phyloP scores from a whole-genome alignment of 1,140 invertebrate species.

The Bombus picipes region DNA sequence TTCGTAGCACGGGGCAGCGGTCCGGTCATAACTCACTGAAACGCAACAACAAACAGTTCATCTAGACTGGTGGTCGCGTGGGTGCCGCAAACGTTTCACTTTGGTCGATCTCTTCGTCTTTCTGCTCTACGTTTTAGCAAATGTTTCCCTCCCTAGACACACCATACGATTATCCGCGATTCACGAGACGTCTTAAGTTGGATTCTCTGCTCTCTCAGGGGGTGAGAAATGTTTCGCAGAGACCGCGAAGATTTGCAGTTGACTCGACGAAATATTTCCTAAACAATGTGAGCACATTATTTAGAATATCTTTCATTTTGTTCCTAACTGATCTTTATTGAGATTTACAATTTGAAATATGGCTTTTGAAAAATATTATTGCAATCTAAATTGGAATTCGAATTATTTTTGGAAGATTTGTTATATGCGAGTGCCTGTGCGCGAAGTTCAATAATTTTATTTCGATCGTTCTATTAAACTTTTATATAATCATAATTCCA shows the following conservation, averaged over 20 bases:
- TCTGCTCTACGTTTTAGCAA: neutral
- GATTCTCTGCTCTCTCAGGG: neutral
- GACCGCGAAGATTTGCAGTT: neutral
- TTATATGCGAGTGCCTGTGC: too few relatives aligned
- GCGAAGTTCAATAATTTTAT: too few relatives aligned
- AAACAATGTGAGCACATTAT: neutral
- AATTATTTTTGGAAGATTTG: neutral
- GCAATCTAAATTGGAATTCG: neutral
- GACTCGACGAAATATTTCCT: neutral
- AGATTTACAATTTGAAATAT: neutral
- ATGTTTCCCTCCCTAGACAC: neutral
- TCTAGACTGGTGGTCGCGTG: slow-evolving; percentile 72
- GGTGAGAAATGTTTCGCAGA: too few relatives aligned
- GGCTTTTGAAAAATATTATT: neutral
- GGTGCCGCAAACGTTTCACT: slow-evolving; percentile 74
- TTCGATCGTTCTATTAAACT: too few relatives aligned
- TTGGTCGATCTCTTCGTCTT: slow-evolving; percentile 31
- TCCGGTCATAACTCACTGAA: slow-evolving; percentile 73
- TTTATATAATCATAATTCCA: too few relatives aligned
- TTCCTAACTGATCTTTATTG: neutral
- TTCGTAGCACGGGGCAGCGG: slow-evolving; percentile 62
- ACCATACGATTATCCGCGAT: neutral
- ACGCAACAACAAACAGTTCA: slow-evolving; percentile 76
- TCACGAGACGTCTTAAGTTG: slow-evolving; percentile 12
- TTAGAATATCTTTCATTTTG: neutral